Percentiles rank a stretch among this genome's conserved stretches.
Conservation (phyloP, 2,113 vertebrate genomes). For the Planiliza haematocheilus region DNA sequence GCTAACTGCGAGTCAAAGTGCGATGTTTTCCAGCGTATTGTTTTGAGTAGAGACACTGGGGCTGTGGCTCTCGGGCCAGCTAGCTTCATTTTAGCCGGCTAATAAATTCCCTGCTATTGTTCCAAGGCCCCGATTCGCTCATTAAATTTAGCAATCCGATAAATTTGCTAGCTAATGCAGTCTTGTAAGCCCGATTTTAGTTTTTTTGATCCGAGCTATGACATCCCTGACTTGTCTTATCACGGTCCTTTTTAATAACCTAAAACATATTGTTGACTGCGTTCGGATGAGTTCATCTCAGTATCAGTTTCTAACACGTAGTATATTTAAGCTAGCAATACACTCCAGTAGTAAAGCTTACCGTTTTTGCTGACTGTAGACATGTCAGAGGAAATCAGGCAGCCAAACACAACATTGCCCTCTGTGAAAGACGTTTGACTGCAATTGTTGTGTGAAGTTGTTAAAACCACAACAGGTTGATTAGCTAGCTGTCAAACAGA, state of each 20-base stretch:
- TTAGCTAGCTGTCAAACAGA: neutral
- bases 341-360: neutral
- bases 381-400: neutral
- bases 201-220: fast-evolving
- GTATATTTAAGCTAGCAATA: neutral
- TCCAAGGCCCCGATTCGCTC: constrained; percentile 13
- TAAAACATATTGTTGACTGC: neutral
- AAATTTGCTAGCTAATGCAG: neutral
- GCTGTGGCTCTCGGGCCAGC: constrained; percentile 71
- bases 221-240: neutral
- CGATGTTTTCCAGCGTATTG: constrained; percentile 64
- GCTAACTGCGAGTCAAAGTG: constrained; percentile 32
- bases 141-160: neutral
- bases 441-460: neutral
- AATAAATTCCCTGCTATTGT: constrained; percentile 63
- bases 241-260: neutral
- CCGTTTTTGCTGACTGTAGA: neutral
- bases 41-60: constrained; percentile 59
- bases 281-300: neutral
- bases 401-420: neutral
- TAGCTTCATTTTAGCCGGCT: constrained; percentile 62
- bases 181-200: neutral
- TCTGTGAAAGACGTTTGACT: neutral
- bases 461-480: constrained; percentile 41
- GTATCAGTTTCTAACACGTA: neutral